phyloP scores from a whole-genome alignment of 2,797 vertebrate species.

The Cynopterus sphinx region DNA sequence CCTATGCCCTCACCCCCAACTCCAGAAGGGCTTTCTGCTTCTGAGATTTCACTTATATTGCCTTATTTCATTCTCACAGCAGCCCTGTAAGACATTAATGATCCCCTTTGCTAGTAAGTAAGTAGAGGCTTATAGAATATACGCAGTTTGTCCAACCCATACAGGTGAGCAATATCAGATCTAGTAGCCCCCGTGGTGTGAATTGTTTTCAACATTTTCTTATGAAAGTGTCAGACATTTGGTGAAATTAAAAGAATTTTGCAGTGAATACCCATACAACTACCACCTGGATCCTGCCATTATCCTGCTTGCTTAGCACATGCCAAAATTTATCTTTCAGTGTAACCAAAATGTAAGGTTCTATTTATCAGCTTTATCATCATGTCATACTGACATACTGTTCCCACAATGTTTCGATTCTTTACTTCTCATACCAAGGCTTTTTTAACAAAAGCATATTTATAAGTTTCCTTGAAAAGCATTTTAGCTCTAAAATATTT shows the following conservation, averaged over 20 bases:
- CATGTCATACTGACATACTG: neutral
- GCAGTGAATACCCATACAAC: neutral
- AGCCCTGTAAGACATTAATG: neutral
- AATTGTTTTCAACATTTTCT: neutral
- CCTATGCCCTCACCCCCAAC: neutral
- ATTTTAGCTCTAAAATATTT: neutral
- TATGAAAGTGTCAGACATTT: neutral
- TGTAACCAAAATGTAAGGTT: neutral
- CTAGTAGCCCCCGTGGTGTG: neutral
- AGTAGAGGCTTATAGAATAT: neutral
- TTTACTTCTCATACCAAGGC: neutral
- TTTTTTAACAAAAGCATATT: neutral
- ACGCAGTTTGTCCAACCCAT: neutral
- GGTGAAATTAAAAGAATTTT: neutral
- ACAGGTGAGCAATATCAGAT: neutral
- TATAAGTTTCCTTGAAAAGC: neutral
- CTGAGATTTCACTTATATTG: neutral
- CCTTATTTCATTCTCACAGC: neutral
- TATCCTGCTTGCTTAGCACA: neutral
- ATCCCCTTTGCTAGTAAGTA: neutral
- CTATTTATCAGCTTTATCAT: neutral
- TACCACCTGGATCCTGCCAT: neutral
- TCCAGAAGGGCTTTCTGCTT: neutral
- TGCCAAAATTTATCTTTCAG: neutral
- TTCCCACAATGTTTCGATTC: neutral